These are phyloP conservation scores for Phylloscopus collybita DNA, from an alignment of 2,797 vertebrate genomes.

Conservation along the genomic window DNA sequence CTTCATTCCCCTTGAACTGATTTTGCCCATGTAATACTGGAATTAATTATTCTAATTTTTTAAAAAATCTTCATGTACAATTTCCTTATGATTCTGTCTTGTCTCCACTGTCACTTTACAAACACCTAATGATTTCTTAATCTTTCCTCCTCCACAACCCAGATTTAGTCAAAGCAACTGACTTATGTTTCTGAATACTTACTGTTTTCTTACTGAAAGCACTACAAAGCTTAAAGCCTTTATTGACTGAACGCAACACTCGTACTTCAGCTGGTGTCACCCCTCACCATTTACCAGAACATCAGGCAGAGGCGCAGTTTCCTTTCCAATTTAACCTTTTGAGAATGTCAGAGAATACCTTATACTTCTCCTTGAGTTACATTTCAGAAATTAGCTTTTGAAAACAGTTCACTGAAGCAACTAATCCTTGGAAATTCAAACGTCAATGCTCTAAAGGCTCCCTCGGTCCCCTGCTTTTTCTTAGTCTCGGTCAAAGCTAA, in stretches of 20 bases:
- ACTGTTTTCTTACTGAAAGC: neutral
- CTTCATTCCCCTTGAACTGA: neutral
- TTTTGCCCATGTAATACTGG: neutral
- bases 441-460: neutral
- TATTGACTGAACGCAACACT: neutral
- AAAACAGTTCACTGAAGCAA: constrained; percentile 41
- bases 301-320: neutral
- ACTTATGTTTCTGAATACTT: neutral
- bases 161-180: neutral
- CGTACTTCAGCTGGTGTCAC: neutral
- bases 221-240: neutral
- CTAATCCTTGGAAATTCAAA: constrained; percentile 23
- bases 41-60: neutral
- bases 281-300: neutral
- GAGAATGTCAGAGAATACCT: constrained; percentile 36
- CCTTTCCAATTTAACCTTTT: constrained; percentile 13
- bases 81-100: neutral
- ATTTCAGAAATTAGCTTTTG: constrained; percentile 31
- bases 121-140: neutral
- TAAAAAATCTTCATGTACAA: neutral
- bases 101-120: neutral
- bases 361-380: neutral
- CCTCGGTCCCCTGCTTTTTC: neutral
- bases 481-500: neutral
- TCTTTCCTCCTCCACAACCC: neutral